phyloP scores from a whole-genome alignment of 1,140 invertebrate genomes.

The Antheraea mylitta region DNA sequence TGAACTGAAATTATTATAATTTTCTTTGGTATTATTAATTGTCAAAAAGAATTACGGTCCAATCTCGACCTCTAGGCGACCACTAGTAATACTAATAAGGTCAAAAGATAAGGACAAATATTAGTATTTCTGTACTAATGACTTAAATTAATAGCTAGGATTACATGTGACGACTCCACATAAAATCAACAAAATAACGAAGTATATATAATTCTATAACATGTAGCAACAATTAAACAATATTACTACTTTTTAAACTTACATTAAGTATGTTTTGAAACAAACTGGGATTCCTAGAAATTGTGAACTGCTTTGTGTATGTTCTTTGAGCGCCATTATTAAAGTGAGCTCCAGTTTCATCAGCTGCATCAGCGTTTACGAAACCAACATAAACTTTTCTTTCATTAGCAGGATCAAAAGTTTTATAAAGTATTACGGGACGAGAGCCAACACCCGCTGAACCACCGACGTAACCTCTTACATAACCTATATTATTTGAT shows the following conservation, averaged over 20 bases:
- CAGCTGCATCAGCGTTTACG: constrained; percentile 27
- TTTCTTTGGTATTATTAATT: too few species aligned
- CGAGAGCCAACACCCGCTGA: constrained; percentile 27
- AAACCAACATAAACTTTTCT: constrained; percentile 54
- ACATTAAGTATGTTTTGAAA: constrained; percentile 69
- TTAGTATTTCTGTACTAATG: too few species aligned
- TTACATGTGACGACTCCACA: too few species aligned
- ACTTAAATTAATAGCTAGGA: too few species aligned
- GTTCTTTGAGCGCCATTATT: constrained; percentile 32
- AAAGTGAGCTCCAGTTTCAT: constrained; percentile 23
- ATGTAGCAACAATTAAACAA: too few species aligned
- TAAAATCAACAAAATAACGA: too few species aligned
- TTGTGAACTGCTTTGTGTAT: constrained; percentile 50
- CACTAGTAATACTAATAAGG: too few species aligned
- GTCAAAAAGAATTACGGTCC: too few species aligned
- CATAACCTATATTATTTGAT: constrained; percentile 47
- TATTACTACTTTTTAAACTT: constrained; percentile 24
- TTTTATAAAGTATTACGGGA: constrained; percentile 25
- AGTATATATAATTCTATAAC: too few species aligned
- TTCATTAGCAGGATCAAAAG: constrained; percentile 39
- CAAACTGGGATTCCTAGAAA: constrained; percentile 55
- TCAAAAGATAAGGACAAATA: too few species aligned
- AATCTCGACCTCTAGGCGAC: too few species aligned
- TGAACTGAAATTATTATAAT: too few species aligned
- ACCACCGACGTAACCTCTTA: constrained; percentile 52